Conservation (phyloP, 2,888 invertebrate genomes). For the Matsumyia berberina region DNA sequence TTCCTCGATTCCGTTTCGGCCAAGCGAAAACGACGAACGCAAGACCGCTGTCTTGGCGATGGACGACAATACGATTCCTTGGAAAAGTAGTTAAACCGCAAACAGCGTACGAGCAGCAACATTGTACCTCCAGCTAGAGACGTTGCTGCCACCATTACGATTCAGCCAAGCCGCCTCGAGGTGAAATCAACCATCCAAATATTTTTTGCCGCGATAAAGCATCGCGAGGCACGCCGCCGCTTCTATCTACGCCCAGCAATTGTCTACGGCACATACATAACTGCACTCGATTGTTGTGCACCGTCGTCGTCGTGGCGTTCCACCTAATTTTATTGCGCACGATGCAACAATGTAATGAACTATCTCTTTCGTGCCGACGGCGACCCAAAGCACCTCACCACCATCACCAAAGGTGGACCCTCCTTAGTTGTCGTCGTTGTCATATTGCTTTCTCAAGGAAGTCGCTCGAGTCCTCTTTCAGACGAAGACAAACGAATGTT, state of each 20-base stretch:
- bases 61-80: conserved; percentile 1
- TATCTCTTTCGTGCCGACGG: conserved; percentile 46
- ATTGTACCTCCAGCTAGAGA: conserved; percentile 3
- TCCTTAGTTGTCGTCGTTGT: conserved; percentile 1
- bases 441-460: conserved; percentile 58
- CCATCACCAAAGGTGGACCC: conserved; percentile 13
- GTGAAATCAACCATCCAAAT: conserved; percentile 70
- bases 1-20: conserved; percentile 16
- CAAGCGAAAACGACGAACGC: conserved; percentile 1
- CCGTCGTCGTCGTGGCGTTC: conserved; percentile 43
- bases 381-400: conserved; percentile 60
- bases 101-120: background rate
- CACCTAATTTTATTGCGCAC: conserved; percentile 59
- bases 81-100: background rate
- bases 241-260: conserved; percentile 63
- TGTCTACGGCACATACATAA: conserved; percentile 70
- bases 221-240: conserved; percentile 38
- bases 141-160: background rate
- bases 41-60: no score
- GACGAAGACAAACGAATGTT: conserved; percentile 1
- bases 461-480: conserved; percentile 25
- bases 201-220: conserved; percentile 55
- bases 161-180: conserved; percentile 18
- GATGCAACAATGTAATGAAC: conserved; percentile 60
- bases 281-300: conserved; percentile 61